Conservation (phyloP, 2,113 vertebrate species). For the Gymnogyps californianus region DNA sequence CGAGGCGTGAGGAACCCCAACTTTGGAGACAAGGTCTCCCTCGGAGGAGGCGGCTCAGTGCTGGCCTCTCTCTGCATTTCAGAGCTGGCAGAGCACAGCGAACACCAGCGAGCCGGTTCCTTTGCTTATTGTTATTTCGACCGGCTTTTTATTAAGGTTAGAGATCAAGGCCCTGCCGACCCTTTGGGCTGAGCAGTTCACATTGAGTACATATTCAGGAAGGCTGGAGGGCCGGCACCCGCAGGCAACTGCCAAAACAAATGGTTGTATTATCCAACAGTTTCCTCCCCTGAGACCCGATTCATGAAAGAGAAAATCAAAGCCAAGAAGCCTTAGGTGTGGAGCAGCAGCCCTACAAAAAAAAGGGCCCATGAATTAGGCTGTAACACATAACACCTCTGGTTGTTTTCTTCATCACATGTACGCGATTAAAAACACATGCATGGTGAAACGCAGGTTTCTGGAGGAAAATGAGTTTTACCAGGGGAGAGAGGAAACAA, state of each 20-base stretch:
- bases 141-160: not conserved
- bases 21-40: not conserved
- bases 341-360: not conserved
- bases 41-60: fast-evolving
- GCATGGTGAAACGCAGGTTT: not conserved
- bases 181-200: not conserved
- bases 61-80: not conserved
- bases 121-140: not conserved
- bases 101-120: not conserved
- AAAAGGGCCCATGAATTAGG: not conserved
- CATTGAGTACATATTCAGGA: not conserved
- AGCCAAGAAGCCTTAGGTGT: constrained; percentile 8
- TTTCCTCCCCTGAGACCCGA: not conserved
- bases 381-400: not conserved
- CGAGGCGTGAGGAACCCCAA: fast-evolving
- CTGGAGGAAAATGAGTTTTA: not conserved
- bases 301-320: not conserved
- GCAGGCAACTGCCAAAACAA: constrained; percentile 20
- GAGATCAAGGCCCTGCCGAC: not conserved
- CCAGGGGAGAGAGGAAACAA: not conserved
- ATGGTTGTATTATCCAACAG: not conserved
- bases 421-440: not conserved
- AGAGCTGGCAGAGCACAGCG: not conserved
- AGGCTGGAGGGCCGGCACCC: not conserved
- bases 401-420: not conserved